Evolutionary conservation across 2,797 vertebrate genomes (phyloP).

Genomic region (Heliangelus exortis): DNA sequence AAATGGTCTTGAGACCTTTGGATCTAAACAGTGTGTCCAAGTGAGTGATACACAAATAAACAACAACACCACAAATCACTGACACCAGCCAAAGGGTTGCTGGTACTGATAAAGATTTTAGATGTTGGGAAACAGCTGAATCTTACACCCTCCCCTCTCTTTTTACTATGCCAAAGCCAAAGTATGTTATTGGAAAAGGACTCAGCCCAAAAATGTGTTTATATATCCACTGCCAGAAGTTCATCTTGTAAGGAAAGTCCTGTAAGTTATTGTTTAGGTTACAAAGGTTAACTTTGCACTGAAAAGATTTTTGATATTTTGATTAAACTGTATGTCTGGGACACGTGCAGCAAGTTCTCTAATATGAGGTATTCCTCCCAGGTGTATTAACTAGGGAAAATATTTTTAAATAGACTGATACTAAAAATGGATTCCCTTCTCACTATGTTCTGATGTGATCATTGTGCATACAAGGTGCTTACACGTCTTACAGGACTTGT

Average conservation of each 20-base stretch:
- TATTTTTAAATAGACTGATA: not conserved
- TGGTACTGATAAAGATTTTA: constrained; percentile 72
- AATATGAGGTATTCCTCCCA: not conserved
- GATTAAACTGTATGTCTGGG: not conserved
- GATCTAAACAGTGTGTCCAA: constrained; percentile 72
- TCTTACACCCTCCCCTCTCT: not conserved
- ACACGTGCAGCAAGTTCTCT: not conserved
- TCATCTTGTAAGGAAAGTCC: constrained; percentile 30
- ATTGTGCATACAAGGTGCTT: not conserved
- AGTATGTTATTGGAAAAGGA: constrained; percentile 33
- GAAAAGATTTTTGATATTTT: not conserved
- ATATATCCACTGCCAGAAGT: constrained; percentile 42
- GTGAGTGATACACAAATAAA: constrained; percentile 72
- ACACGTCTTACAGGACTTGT: not conserved
- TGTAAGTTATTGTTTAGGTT: constrained; percentile 10
- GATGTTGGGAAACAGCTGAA: constrained; percentile 51
- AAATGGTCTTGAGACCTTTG: constrained; percentile 77
- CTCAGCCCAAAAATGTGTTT: constrained; percentile 52
- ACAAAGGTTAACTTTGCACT: not conserved
- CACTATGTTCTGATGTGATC: not conserved
- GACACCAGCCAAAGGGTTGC: not conserved
- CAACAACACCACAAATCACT: constrained; percentile 73
- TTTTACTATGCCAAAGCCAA: constrained; percentile 36
- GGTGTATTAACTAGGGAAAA: not conserved
- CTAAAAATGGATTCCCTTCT: not conserved